These are phyloP conservation scores for Hippocampus abdominalis DNA, from an alignment of 2,113 vertebrate genomes.

Conservation along the genomic window DNA sequence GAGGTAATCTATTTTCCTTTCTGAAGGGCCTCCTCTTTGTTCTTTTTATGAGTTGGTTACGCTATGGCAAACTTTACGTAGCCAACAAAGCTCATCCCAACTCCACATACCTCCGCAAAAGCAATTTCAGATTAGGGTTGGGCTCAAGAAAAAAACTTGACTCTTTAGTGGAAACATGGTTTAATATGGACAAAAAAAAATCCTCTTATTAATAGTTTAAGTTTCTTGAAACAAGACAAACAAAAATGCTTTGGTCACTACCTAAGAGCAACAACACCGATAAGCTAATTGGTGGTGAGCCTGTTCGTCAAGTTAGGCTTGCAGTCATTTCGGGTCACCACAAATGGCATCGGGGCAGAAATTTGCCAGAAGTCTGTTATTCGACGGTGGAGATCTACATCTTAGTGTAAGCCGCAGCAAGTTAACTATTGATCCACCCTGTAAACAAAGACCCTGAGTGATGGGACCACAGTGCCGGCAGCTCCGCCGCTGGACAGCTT, in stretches of 20 bases:
- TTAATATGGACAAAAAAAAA: not conserved
- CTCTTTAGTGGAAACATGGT: not conserved
- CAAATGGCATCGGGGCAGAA: constrained; percentile 26
- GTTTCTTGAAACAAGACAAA: not conserved
- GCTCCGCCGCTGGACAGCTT: constrained; percentile 48
- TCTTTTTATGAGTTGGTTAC: not conserved
- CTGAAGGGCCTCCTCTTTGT: not conserved
- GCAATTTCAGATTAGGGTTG: not conserved
- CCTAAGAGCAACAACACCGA: constrained; percentile 42
- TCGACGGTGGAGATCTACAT: constrained; percentile 34
- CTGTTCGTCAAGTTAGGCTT: constrained; percentile 28
- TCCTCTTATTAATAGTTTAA: not conserved
- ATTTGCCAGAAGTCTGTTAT: constrained; percentile 40
- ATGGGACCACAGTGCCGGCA: constrained; percentile 55
- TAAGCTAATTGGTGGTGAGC: constrained; percentile 46
- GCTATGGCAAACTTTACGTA: not conserved
- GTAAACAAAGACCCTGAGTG: constrained; percentile 59
- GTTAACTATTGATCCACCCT: constrained; percentile 59
- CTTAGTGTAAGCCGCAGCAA: constrained; percentile 42
- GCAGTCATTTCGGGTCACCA: constrained; percentile 33
- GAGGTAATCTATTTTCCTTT: not conserved
- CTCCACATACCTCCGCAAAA: not conserved
- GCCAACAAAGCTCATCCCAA: not conserved
- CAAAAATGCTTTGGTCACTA: constrained; percentile 18
- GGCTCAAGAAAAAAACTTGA: not conserved